phyloP scores from a whole-genome alignment of 2,888 invertebrate genomes.

The Sturmia bella region DNA sequence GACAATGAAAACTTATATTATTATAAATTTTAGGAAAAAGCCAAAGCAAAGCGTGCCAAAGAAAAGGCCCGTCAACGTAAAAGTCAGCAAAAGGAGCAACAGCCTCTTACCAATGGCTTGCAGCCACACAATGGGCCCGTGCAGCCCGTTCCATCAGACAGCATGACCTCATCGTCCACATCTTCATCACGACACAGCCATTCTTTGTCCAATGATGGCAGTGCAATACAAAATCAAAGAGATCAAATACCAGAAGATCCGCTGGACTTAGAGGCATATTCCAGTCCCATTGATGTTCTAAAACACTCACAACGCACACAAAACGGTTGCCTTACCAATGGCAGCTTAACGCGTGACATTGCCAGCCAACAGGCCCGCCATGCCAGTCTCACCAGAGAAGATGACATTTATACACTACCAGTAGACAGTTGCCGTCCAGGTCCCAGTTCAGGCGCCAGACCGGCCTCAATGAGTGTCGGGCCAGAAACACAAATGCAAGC shows the following conservation, averaged over 20 bases:
- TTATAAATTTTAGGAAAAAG: constrained; percentile 86
- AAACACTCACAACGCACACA: constrained; percentile 78
- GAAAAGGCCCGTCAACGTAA: constrained; percentile 87
- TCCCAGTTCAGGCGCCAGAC: constrained; percentile 70
- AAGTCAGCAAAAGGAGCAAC: constrained; percentile 81
- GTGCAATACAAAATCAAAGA: constrained; percentile 43
- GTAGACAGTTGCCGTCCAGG: constrained; percentile 78
- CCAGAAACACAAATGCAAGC: constrained; percentile 71
- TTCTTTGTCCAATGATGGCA: constrained; percentile 35
- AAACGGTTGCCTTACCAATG: constrained; percentile 76
- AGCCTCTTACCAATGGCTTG: constrained; percentile 67
- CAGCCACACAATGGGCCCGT: constrained; percentile 78
- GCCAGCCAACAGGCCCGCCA: constrained; percentile 61
- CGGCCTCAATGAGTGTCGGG: constrained; percentile 75
- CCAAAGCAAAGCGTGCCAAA: constrained; percentile 86
- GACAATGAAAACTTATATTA: too few relatives aligned
- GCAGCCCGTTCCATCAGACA: constrained; percentile 78
- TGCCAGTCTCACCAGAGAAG: constrained; percentile 76
- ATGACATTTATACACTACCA: constrained; percentile 81
- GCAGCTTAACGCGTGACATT: constrained; percentile 77
- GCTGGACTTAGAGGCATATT: constrained; percentile 82
- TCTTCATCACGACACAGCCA: constrained; percentile 63
- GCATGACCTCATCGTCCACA: constrained; percentile 73
- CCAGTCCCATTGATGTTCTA: constrained; percentile 83
- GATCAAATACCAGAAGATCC: constrained; percentile 70